These are phyloP conservation scores for Tetraneura akinire DNA, from an alignment of 1,140 invertebrate species.

Conservation along the genomic window DNA sequence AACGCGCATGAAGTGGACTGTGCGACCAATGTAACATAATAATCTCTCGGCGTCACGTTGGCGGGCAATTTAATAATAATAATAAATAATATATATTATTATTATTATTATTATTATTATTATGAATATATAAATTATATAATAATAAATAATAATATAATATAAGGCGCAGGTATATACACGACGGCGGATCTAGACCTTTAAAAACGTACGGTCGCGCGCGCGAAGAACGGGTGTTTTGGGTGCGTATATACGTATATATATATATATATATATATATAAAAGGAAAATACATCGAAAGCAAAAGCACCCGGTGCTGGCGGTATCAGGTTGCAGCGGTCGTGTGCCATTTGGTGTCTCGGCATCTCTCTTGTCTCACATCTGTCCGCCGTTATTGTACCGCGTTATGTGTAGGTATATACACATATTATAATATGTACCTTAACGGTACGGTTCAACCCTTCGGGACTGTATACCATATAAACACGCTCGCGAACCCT, in stretches of 20 bases:
- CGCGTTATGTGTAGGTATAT: not conserved
- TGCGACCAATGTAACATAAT: constrained; percentile 14
- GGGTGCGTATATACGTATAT: not conserved
- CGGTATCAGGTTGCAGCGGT: constrained; percentile 50
- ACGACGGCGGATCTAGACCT: constrained; percentile 37
- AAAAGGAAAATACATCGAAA: constrained; percentile 35
- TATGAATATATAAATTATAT: no score
- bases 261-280: constrained; percentile 10
- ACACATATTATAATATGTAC: not conserved
- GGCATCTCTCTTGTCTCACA: constrained; percentile 48
- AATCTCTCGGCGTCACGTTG: not conserved
- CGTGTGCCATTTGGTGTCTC: constrained; percentile 51
- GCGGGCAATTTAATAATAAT: not conserved
- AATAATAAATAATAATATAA: no score
- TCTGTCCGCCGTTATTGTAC: constrained; percentile 44
- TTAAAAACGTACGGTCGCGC: constrained; percentile 3
- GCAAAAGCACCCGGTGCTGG: constrained; percentile 49
- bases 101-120: no score
- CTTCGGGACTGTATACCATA: not conserved
- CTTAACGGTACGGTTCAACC: constrained; percentile 45
- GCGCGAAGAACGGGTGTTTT: constrained; percentile 41
- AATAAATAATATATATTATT: no score
- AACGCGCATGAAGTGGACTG: not conserved
- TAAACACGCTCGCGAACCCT: no score
- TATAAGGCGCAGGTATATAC: constrained; percentile 33